Evolutionary conservation across 2,797 vertebrate species (phyloP).

Genomic region (Molossus molossus): DNA sequence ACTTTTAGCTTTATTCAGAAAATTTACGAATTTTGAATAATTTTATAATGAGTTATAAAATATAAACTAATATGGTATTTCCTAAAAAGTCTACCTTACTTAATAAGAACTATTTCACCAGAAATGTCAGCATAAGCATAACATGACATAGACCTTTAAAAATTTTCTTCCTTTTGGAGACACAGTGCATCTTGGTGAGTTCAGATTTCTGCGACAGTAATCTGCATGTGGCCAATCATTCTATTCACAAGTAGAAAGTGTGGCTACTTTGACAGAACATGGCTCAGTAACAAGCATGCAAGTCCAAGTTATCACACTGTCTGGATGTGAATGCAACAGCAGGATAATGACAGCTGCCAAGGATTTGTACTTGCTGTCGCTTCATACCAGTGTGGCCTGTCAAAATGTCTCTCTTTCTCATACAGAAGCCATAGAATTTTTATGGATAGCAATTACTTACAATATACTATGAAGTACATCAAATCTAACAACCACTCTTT

Average conservation of each 20-base stretch:
- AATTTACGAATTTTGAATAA: background rate
- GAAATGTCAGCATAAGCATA: slow-evolving; percentile 55
- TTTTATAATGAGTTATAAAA: slow-evolving; percentile 47
- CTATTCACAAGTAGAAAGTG: slow-evolving; percentile 81
- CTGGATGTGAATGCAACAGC: slow-evolving; percentile 92
- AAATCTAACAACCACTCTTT: slow-evolving; percentile 90
- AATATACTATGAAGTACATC: slow-evolving; percentile 89
- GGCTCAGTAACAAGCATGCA: slow-evolving; percentile 82
- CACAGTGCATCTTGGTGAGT: slow-evolving; percentile 45
- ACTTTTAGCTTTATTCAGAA: slow-evolving; percentile 50
- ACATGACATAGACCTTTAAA: background rate
- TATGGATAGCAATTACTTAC: slow-evolving; percentile 91
- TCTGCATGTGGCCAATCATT: slow-evolving; percentile 81
- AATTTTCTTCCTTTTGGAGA: background rate
- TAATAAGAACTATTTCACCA: slow-evolving; percentile 32
- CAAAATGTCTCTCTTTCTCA: slow-evolving; percentile 89
- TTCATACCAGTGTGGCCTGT: slow-evolving; percentile 91
- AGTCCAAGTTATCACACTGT: slow-evolving; percentile 87
- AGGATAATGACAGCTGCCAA: slow-evolving; percentile 94
- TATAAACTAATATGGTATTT: slow-evolving; percentile 33
- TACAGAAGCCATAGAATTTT: slow-evolving; percentile 90
- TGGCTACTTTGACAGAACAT: slow-evolving; percentile 82
- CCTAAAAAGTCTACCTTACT: slow-evolving; percentile 9
- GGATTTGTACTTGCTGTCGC: slow-evolving; percentile 92
- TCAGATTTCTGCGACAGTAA: slow-evolving; percentile 81